Evolutionary conservation across 2,888 invertebrate genomes (phyloP), one percentile per base, ranked within the genome.

Genomic region (Tolmerus cingulatus): DNA sequence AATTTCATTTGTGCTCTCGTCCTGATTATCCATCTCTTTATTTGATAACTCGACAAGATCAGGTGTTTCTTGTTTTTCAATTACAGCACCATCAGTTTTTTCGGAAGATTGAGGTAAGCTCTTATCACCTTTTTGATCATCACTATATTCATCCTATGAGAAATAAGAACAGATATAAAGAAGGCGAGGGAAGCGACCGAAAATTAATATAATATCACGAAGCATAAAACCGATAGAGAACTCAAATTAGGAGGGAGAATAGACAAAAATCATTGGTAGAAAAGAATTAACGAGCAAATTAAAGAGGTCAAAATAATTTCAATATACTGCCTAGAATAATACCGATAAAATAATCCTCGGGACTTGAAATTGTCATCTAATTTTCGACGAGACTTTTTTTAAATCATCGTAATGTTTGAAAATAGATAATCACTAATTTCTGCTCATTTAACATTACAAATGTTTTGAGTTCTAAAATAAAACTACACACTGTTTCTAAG

Each of bases 111-210:
- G 16, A 5, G 8, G 16, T 37, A 12, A 16, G 3, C 12, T 66
- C 23, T 37, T 40, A 16, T 76, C 74, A 46, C 46, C 74, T 14
- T 34, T 46, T 66, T 90, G 90, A 88, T 93, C 93, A 91, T 95
- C 95, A 90, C 94, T 94, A 89, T 94, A 95, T 89, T 95, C 95
- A 90, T 95, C 94, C 94, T 95, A 86, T 57, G 19, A 77, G 85
- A 74, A 77, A 30, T 23, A 66, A 27, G 14, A 46, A n/a, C 40
- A 5, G 3, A n/a, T 30, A n/a, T 37, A 37, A 43, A 43, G 12
- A 12, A 43, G 43, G 43, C 43, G 12, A 14, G 12, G 12, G 43
- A 2, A 43, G 43, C 7, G 2, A 1, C 16, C 3, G 16, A 46
- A 46, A 46, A 46, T 4, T 14, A 46, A 46, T 46, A 46, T 46